phyloP scores from a whole-genome alignment of 1,140 invertebrate genomes.

The Zaprionus vittiger region DNA sequence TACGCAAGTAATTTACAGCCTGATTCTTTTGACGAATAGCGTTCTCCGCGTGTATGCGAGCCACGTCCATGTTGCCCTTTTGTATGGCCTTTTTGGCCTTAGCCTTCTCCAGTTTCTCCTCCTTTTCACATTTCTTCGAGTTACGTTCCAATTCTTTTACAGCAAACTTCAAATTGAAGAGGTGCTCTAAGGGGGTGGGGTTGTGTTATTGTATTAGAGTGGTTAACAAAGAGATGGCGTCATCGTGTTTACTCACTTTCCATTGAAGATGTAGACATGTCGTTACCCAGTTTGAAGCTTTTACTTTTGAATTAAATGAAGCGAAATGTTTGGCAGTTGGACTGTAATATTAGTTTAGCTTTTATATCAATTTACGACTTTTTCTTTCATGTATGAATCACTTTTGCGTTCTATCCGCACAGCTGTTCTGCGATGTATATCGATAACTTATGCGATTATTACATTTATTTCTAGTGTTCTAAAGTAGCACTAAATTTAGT shows the following conservation, averaged over 20 bases:
- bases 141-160: constrained; percentile 98
- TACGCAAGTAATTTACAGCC: constrained; percentile 97
- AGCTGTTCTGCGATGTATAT: constrained; percentile 31
- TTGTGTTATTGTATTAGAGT: constrained; percentile 49
- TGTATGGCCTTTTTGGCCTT: constrained; percentile 99
- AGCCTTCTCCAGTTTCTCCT: constrained; percentile 97
- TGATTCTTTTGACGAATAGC: constrained; percentile 99
- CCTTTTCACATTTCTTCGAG: constrained; percentile 99
- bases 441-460: neutral
- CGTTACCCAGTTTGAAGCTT: constrained; percentile 89
- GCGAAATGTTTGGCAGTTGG: constrained; percentile 20
- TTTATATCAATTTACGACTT: constrained; percentile 27
- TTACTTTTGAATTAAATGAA: constrained; percentile 73
- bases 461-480: neutral
- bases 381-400: constrained; percentile 44
- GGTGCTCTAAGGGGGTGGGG: constrained; percentile 87
- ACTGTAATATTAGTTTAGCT: neutral
- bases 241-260: constrained; percentile 88
- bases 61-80: constrained; percentile 99
- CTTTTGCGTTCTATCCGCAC: constrained; percentile 24
- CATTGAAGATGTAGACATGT: constrained; percentile 94
- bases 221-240: constrained; percentile 48
- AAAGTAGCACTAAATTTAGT: neutral
- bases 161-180: constrained; percentile 99
- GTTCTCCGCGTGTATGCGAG: constrained; percentile 99